Conservation (phyloP, 1,140 invertebrate genomes). For the Cephus cinctus region DNA sequence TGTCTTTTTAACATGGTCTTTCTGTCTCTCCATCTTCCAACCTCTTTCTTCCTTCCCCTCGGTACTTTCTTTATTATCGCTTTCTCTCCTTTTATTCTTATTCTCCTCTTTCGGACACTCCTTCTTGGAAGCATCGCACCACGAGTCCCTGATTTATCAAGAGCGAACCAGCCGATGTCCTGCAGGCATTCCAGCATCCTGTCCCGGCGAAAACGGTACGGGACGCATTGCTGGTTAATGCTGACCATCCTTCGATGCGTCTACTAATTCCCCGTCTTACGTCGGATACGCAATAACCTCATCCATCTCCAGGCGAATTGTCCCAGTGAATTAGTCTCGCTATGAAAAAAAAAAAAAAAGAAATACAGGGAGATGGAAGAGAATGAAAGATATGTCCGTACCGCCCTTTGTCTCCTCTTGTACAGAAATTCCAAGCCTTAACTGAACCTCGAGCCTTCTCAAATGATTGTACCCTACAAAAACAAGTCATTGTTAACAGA, state of each 20-base stretch:
- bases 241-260: no score
- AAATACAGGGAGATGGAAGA: conserved; percentile 18
- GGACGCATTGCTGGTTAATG: no score
- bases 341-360: conserved; percentile 13
- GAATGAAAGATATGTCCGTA: conserved; percentile 28
- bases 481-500: no score
- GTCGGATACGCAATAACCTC: no score
- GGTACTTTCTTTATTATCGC: no score
- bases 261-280: no score
- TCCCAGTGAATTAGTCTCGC: conserved; percentile 40
- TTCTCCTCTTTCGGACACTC: conserved; percentile 15
- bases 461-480: no score
- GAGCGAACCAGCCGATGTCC: conserved; percentile 17
- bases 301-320: no score
- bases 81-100: conserved; percentile 13
- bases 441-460: background rate
- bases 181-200: conserved; percentile 16
- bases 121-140: conserved; percentile 12
- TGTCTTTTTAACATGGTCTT: no score
- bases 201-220: no score
- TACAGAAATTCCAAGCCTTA: conserved; percentile 26
- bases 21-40: conserved; percentile 12
- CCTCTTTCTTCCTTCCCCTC: conserved; percentile 17
- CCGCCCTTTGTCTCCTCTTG: conserved; percentile 29
- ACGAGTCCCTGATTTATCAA: conserved; percentile 19